phyloP scores from a whole-genome alignment of 2,888 invertebrate genomes.

The Idaea straminata region DNA sequence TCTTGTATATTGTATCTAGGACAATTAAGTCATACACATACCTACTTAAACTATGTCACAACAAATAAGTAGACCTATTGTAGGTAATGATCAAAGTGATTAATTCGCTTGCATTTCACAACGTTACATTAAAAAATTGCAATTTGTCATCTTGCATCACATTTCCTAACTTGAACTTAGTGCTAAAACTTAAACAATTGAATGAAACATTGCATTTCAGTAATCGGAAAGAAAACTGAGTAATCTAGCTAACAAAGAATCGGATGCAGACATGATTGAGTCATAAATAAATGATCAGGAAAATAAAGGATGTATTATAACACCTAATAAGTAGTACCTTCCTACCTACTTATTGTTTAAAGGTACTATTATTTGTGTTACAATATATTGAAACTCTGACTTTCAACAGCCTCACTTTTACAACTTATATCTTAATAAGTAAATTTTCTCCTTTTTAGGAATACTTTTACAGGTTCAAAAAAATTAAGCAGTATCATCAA shows the following conservation, averaged over 20 bases:
- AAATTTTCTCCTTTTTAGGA: no score
- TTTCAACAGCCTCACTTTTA: no score
- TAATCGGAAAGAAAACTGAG: constrained; percentile 19
- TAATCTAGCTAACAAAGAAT: constrained; percentile 22
- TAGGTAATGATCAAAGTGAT: neutral
- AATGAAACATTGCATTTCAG: constrained; percentile 22
- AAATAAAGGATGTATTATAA: neutral
- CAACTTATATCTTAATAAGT: no score
- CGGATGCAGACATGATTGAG: constrained; percentile 10
- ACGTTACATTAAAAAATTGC: constrained; percentile 9
- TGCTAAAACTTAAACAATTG: constrained; percentile 21
- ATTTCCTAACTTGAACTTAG: constrained; percentile 24
- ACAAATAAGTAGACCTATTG: constrained; percentile 10
- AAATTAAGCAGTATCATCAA: no score
- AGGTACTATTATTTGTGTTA: no score
- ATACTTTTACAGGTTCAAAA: no score
- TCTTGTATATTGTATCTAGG: neutral
- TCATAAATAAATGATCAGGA: neutral
- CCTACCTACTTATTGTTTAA: neutral
- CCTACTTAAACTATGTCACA: constrained; percentile 13
- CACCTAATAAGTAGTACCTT: neutral
- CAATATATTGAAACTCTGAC: no score
- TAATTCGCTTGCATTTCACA: constrained; percentile 27
- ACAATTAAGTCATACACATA: neutral
- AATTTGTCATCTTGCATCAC: constrained; percentile 22